phyloP scores from a whole-genome alignment of 2,888 invertebrate genomes.

The Sericinus montela region DNA sequence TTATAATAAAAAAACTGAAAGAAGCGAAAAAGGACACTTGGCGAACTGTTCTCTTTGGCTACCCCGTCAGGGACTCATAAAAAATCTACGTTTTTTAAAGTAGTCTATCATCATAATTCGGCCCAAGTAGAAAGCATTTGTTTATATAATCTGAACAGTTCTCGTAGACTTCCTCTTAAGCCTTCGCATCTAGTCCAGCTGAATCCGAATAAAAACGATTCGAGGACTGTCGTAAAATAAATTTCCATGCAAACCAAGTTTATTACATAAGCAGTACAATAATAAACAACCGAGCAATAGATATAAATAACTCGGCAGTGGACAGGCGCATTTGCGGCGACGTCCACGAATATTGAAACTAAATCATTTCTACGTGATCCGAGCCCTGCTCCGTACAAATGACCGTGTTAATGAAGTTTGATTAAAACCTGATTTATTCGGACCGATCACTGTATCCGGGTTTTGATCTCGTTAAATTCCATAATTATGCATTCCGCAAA shows the following conservation, averaged over 20 bases:
- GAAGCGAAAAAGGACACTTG: too few relatives aligned
- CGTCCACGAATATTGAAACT: conserved; percentile 63
- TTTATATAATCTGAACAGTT: not conserved
- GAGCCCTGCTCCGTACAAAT: conserved; percentile 44
- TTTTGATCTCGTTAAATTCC: not conserved
- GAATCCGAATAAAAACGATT: conserved; percentile 12
- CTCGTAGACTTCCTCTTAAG: not conserved
- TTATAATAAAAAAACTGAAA: too few relatives aligned
- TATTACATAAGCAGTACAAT: conserved; percentile 52
- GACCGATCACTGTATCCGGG: conserved; percentile 29
- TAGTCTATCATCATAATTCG: too few relatives aligned
- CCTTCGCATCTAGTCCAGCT: not conserved
- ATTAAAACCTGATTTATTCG: conserved; percentile 63
- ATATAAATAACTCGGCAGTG: conserved; percentile 55
- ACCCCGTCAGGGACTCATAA: too few relatives aligned
- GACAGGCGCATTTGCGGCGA: conserved; percentile 58
- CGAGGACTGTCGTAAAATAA: conserved; percentile 28
- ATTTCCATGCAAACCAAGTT: conserved; percentile 54
- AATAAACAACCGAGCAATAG: conserved; percentile 57
- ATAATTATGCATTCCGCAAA: too few relatives aligned
- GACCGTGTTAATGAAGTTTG: conserved; percentile 60
- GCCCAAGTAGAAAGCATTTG: not conserved
- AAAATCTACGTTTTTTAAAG: too few relatives aligned
- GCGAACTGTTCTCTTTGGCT: too few relatives aligned
- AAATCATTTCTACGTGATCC: conserved; percentile 65